Evolutionary conservation across 1,140 invertebrate genomes (phyloP), one percentile per base, ranked within the genome.

Genomic region (Gonioctena quinquepunctata): DNA sequence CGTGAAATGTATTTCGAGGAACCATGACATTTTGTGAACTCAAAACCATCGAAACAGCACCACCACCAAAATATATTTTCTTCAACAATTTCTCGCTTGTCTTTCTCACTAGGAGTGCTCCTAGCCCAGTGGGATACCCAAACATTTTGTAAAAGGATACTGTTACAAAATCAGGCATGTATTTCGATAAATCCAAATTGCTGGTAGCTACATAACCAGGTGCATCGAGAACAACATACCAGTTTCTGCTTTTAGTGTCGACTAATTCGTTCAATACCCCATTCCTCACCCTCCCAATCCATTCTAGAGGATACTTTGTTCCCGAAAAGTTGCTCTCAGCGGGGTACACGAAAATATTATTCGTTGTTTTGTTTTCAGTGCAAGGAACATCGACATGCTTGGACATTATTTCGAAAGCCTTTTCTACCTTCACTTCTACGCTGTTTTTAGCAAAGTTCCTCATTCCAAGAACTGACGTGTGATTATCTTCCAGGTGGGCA

Each of bases 61-160:
- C 96, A 27, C 96, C 96, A 21, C 96, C 96, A 86, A 94, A 97
- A 82, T 95, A 98, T 50, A 83, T 85, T 85, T 92, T 94, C 11
- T 88, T 83, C 54, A 97, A 84, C 19, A 89, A 80, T 76, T 87
- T 25, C 2, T 85, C 84, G 74, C 90, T 91, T 1, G 83, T 82
- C 78, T 93, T 93, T 75, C 87, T 89, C 0, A 98, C 90, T 56
- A 99, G 77, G 2, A 99, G 82, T 33, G 94, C 95, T 26, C 96
- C 97, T 73, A 94, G 82, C n/a, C 93, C 97, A 66, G 96, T 98
- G 4, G 97, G 97, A 85, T 93, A 98, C 2, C 97, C 97, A 87
- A 99, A 98, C 78, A 99, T 95, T 88, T 99, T 99, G 84, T 99
- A 99, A 86, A 99, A 99, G 1, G 97, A 99, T 3, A 99, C 33